Conservation (phyloP, 2,797 vertebrate genomes). For the Sebastes matsubarae region DNA sequence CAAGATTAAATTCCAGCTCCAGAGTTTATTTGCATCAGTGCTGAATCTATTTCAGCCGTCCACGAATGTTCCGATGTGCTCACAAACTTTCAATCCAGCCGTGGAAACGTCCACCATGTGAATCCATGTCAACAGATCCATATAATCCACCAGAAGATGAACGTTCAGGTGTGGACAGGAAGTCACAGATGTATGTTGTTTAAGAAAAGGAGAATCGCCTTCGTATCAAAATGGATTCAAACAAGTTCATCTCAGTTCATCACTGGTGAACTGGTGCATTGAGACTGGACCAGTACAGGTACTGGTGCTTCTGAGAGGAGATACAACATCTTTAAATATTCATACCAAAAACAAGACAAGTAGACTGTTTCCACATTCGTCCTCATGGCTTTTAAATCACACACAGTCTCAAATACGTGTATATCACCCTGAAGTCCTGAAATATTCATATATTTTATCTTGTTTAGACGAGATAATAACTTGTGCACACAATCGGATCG, state of each 20-base stretch:
- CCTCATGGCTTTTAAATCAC: background rate
- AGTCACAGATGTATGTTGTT: too few relatives aligned
- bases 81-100: background rate
- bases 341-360: background rate
- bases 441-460: background rate
- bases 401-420: background rate
- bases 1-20: background rate
- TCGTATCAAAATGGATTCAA: too few relatives aligned
- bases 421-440: background rate
- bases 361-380: background rate
- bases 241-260: too few relatives aligned
- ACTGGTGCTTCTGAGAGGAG: background rate
- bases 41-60: background rate
- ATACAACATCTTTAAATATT: background rate
- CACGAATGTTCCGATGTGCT: background rate
- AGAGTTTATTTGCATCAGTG: conserved; percentile 15
- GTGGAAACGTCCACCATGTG: background rate
- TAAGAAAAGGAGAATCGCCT: too few relatives aligned
- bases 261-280: too few relatives aligned
- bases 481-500: background rate
- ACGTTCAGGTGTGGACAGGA: background rate
- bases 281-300: background rate
- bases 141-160: background rate
- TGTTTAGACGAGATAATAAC: background rate
- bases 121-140: background rate